Percentiles rank a stretch among this genome's conserved stretches.
Evolutionary conservation across 2,888 invertebrate genomes (phyloP).

Genomic region (Zeuzera pyrina): DNA sequence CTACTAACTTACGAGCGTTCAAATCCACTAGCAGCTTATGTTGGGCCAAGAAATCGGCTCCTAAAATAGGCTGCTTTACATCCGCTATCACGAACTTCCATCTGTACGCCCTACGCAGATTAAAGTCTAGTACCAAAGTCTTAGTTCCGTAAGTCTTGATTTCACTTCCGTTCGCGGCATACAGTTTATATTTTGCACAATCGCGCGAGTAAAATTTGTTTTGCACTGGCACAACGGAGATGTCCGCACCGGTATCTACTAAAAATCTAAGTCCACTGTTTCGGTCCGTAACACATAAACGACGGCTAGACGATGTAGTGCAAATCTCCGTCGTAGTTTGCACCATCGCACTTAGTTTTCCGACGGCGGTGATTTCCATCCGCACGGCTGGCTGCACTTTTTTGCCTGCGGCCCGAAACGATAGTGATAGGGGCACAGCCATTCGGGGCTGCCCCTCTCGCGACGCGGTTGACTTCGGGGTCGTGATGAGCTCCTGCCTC

Average conservation of each 20-base stretch:
- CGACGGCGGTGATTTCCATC: too few relatives aligned
- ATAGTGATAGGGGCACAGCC: too few relatives aligned
- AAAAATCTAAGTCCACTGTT: not conserved
- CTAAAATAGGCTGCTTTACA: not conserved
- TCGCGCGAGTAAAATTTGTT: too few relatives aligned
- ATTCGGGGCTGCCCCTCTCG: too few relatives aligned
- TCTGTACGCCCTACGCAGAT: not conserved
- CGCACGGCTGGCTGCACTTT: slow-evolving; percentile 16
- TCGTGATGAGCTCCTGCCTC: too few relatives aligned
- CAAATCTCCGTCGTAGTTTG: too few relatives aligned
- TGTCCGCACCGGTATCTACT: not conserved
- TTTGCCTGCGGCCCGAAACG: too few relatives aligned
- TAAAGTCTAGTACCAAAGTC: not conserved
- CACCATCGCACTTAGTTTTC: too few relatives aligned
- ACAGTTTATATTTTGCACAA: not conserved
- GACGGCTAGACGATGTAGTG: too few relatives aligned
- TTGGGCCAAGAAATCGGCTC: not conserved
- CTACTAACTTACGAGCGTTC: not conserved
- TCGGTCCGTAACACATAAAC: slow-evolving; percentile 1
- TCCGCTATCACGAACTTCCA: not conserved
- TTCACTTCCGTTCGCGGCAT: not conserved
- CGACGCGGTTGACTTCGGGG: too few relatives aligned
- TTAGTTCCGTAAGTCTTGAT: not conserved
- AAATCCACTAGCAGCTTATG: not conserved
- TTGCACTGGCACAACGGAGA: not conserved